phyloP scores from a whole-genome alignment of 2,888 invertebrate genomes.

The Pachliopta kotzebuea region DNA sequence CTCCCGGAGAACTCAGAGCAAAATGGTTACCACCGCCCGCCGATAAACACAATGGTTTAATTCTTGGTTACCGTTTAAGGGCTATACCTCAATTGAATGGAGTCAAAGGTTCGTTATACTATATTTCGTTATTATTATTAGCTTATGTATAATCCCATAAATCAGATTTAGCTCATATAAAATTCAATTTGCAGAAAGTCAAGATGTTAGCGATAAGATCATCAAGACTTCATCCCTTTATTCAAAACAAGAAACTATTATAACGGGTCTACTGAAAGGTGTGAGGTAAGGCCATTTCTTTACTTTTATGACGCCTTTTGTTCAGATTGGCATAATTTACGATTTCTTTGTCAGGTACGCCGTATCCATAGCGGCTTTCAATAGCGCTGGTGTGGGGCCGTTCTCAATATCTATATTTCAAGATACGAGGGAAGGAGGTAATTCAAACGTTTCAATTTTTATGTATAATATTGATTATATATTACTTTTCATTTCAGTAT shows the following conservation, averaged over 20 bases:
- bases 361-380: conserved; percentile 91
- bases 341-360: conserved; percentile 83
- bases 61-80: conserved; percentile 64
- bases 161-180: not conserved
- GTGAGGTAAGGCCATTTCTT: conserved; percentile 55
- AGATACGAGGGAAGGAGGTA: conserved; percentile 92
- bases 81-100: conserved; percentile 67
- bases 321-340: conserved; percentile 9
- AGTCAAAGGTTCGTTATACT: conserved; percentile 53
- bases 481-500: too few relatives aligned
- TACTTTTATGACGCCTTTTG: conserved; percentile 1
- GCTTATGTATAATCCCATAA: not conserved
- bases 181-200: conserved; percentile 49
- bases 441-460: not conserved
- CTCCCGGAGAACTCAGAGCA: conserved; percentile 68
- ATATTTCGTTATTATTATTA: too few relatives aligned
- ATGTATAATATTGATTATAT: not conserved
- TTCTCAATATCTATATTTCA: conserved; percentile 88
- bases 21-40: conserved; percentile 72
- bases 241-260: conserved; percentile 67
- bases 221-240: conserved; percentile 68
- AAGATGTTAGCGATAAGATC: conserved; percentile 66
- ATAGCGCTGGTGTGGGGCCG: conserved; percentile 91
- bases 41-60: conserved; percentile 69
- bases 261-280: conserved; percentile 79